Base-by-base conservation (phyloP, 1,140 invertebrate species). In the Drosophila yakuba region DNA sequence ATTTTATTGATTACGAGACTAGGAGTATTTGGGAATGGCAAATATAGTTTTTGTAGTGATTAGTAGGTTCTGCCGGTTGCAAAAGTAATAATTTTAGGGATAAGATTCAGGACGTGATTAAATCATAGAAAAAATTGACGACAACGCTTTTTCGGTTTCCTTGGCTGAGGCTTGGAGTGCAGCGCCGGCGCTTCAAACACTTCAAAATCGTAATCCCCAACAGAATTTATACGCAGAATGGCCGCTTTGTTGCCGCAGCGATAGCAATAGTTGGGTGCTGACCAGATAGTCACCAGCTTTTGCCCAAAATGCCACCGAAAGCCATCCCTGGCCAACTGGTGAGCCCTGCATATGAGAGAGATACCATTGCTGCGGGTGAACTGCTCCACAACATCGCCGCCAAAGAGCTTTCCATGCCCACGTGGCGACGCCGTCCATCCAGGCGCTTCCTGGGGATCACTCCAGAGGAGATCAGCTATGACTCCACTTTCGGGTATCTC, bases 291-390 rank as follows among this genome's bases (percentile, higher is more conserved):
- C 15, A 99, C 94, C 0, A 99, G 98, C 63, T 98, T 98, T 93
- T 99, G 97, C 91, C 98, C 98, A 92, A 99, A 99, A 93, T 99
- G 98, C 98, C 98, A 99, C 92, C 99, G 99, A 92, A 98, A 99
- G 10, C 99, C 99, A 93, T 99, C 99, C 98, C 99, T 99, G 41
- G 99, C 98, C 45, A 99, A 94, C 92, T 99, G 99, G 94, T 99
- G 99, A 0, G 99, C 99, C 68, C 99, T 94, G 93, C 98, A 99
- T 79, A 99, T 99, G 96, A 99, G 97, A 80, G 99, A 97, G 67
- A 99, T 97, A 86, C 98, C 97, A 93, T 99, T 99, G 12, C 97
- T 96, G 4, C 96, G 95, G 92, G 99, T 99, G 92, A 99, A 99
- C 93, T 98, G 97, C 8, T 96, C 95, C 0, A 99, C 98, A 7